Conservation (phyloP, 1,140 invertebrate genomes). For the Calephelis virginiensis region DNA sequence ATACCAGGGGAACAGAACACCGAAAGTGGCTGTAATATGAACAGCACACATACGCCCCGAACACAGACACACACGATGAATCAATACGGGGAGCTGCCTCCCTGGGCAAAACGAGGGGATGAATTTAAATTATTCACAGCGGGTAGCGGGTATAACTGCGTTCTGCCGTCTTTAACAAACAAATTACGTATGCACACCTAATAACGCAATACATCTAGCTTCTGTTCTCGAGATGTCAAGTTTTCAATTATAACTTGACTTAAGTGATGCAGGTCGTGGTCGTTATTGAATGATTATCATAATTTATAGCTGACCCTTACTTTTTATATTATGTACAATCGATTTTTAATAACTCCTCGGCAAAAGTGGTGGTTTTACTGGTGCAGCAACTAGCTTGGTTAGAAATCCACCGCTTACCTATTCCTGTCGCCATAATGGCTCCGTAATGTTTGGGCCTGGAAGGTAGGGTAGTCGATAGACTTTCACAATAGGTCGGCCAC, state of each 20-base stretch:
- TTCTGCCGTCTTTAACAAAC: conserved; percentile 75
- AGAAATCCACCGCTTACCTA: too few relatives aligned
- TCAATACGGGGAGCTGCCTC: conserved; percentile 60
- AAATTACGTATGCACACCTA: conserved; percentile 76
- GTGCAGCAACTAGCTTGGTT: too few relatives aligned
- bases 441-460: too few relatives aligned
- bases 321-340: too few relatives aligned
- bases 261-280: conserved; percentile 52
- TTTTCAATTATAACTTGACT: conserved; percentile 74
- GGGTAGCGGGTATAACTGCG: conserved; percentile 72
- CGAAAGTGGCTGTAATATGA: conserved; percentile 52
- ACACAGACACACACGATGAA: conserved; percentile 48
- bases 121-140: conserved; percentile 77
- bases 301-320: too few relatives aligned
- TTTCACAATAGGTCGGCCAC: too few relatives aligned
- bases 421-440: too few relatives aligned
- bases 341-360: too few relatives aligned
- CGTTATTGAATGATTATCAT: conserved; percentile 36
- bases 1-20: conserved; percentile 57
- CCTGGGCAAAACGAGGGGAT: conserved; percentile 57
- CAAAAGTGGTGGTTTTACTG: too few relatives aligned
- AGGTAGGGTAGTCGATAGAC: too few relatives aligned
- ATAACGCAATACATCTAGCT: conserved; percentile 70
- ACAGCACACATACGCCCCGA: conserved; percentile 42
- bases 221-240: conserved; percentile 54